Base-by-base conservation (phyloP, 2,113 vertebrate genomes). In the Ptyas mucosa region DNA sequence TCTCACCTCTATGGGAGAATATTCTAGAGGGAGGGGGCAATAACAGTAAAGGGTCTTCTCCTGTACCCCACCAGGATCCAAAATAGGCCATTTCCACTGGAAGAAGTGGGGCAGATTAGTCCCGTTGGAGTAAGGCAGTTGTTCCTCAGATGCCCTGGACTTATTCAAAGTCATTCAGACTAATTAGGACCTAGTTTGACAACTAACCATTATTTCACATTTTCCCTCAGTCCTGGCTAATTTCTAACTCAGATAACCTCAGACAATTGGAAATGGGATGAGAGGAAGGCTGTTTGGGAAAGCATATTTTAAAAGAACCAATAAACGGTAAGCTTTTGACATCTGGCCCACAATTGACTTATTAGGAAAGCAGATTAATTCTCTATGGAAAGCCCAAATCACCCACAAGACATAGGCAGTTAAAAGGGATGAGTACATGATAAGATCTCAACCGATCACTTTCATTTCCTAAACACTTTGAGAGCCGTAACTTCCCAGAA, bases 401-500 rank as follows among this genome's bases (percentile, higher is more conserved):
- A 52, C 14, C 14, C 26, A n/a, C 24, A 51, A 15, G 54, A 46
- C 46, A 64, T 1, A 54, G 69, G n/a, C 54, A 92, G 58, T 91
- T 94, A 91, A 81, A 89, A n/a, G 24, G 0, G 34, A 55, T 6
- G 15, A 11, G 64, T 94, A 93, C 93, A 58, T 87, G 95, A 95
- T 87, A 96, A 89, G 96, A 96, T 94, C 93, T 57, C 90, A 87
- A 57, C 51, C 57, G 93, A 93, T 96, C 91, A 90, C 95, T 97
- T 97, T 96, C 91, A 97, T 97, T 97, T 97, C 94, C 94, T 96
- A 97, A 96, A 95, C 90, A 93, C n/a, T 86, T 29, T 2, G 9
- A 91, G 57, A 92, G 87, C 91, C 96, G 94, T 96, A 96, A 95
- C 96, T 96, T 96, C 96, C 95, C 97, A 95, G 3, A 90, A 92